These are phyloP conservation scores for Euplagia quadripunctaria DNA, from an alignment of 2,888 invertebrate genomes.

Conservation along the genomic window DNA sequence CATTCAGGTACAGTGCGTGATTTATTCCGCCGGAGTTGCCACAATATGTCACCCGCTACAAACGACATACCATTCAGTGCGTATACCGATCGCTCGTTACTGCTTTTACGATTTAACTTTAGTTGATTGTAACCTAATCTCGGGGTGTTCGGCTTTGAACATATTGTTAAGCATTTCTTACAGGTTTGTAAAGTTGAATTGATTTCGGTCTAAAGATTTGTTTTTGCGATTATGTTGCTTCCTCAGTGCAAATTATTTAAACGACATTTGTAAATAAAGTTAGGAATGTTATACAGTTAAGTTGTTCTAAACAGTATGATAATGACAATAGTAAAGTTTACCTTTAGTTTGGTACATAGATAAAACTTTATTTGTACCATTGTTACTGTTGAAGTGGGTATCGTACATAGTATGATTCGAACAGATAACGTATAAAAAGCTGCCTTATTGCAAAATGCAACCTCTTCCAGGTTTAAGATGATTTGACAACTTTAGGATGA, in stretches of 20 bases:
- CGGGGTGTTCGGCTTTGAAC: background rate
- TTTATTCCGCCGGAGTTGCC: conserved; percentile 71
- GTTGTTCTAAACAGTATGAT: background rate
- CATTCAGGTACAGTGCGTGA: conserved; percentile 68
- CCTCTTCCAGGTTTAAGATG: no score
- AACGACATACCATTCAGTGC: conserved; percentile 63
- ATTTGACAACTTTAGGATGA: no score
- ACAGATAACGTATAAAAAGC: no score
- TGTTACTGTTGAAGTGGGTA: no score
- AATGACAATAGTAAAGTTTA: no score
- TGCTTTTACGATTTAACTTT: conserved; percentile 52
- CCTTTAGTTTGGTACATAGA: no score
- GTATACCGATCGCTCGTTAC: conserved; percentile 63
- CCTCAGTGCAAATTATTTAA: background rate
- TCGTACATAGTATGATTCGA: no score
- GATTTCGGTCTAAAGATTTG: background rate
- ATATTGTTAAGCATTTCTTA: conserved; percentile 1
- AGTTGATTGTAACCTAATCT: conserved; percentile 32
- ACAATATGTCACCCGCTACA: conserved; percentile 74
- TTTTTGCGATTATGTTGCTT: background rate
- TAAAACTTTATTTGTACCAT: no score
- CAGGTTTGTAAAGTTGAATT: background rate
- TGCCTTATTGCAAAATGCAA: no score
- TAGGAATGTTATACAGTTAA: background rate
- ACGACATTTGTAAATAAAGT: background rate